Evolutionary conservation across 2,888 invertebrate species (phyloP).

Genomic region (Cistogaster globosa): DNA sequence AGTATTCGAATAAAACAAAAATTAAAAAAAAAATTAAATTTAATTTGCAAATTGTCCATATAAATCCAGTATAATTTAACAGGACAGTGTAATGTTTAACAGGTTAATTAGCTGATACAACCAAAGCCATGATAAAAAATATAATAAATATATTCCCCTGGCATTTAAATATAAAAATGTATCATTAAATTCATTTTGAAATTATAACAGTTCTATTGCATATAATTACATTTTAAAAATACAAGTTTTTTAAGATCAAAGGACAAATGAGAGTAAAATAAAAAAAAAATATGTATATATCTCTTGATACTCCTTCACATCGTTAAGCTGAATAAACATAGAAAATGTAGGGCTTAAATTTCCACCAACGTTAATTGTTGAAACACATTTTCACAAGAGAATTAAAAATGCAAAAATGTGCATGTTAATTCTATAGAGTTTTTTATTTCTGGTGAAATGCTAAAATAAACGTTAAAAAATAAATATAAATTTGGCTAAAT

Average conservation of each 20-base stretch:
- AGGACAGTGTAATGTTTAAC: too few species aligned
- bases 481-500: constrained; percentile 20
- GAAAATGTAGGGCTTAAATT: constrained; percentile 51
- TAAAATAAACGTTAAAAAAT: constrained; percentile 14
- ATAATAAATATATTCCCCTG: too few species aligned
- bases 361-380: constrained; percentile 51
- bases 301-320: constrained; percentile 18
- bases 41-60: too few species aligned
- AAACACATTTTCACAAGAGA: constrained; percentile 17
- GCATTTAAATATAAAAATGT: too few species aligned
- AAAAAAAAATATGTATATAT: background rate
- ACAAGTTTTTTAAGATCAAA: background rate
- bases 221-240: background rate
- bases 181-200: too few species aligned
- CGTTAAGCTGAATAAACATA: constrained; percentile 24
- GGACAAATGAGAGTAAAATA: background rate
- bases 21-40: too few species aligned
- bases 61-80: too few species aligned
- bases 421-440: constrained; percentile 32
- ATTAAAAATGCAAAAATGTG: constrained; percentile 18
- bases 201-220: too few species aligned
- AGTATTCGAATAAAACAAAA: too few species aligned
- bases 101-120: too few species aligned
- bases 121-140: too few species aligned
- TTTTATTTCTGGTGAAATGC: constrained; percentile 20